These are phyloP conservation scores for Physeter macrocephalus DNA, from an alignment of 2,113 vertebrate species.

Conservation along the genomic window DNA sequence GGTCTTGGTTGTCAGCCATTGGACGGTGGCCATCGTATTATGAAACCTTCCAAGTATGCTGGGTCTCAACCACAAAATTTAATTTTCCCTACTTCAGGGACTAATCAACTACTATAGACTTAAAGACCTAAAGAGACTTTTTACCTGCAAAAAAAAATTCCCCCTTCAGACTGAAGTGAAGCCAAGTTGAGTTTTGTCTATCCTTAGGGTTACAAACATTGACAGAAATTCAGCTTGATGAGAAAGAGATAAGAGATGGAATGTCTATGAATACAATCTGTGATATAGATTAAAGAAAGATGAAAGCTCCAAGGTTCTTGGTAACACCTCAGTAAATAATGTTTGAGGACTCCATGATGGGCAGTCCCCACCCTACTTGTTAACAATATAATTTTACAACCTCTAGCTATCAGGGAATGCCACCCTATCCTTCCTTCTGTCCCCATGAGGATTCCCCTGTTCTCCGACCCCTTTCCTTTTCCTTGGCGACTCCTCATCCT, in stretches of 20 bases:
- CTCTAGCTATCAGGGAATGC: background rate
- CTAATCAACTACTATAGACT: slow-evolving; percentile 84
- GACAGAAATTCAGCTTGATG: slow-evolving; percentile 82
- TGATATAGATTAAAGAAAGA: slow-evolving; percentile 81
- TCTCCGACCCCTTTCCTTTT: background rate
- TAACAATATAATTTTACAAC: background rate
- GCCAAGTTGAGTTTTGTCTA: slow-evolving; percentile 86
- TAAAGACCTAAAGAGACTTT: slow-evolving; percentile 80
- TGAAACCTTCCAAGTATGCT: slow-evolving; percentile 93
- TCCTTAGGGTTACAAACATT: slow-evolving; percentile 82
- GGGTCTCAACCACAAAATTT: slow-evolving; percentile 87
- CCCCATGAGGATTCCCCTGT: background rate
- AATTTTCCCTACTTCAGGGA: slow-evolving; percentile 86
- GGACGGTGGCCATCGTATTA: slow-evolving; percentile 93
- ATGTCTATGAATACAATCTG: slow-evolving; percentile 75
- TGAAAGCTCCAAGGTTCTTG: slow-evolving; percentile 71
- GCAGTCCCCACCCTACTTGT: background rate
- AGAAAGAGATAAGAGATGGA: slow-evolving; percentile 80
- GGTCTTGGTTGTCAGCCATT: slow-evolving; percentile 88
- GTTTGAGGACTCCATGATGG: slow-evolving; percentile 38
- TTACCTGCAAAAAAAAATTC: slow-evolving; percentile 74
- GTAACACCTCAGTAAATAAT: slow-evolving; percentile 56
- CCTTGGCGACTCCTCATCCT: background rate
- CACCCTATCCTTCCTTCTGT: background rate
- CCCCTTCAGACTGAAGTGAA: slow-evolving; percentile 74